These are phyloP conservation scores for Cantharis rufa DNA, from an alignment of 2,888 invertebrate genomes.

Conservation along the genomic window DNA sequence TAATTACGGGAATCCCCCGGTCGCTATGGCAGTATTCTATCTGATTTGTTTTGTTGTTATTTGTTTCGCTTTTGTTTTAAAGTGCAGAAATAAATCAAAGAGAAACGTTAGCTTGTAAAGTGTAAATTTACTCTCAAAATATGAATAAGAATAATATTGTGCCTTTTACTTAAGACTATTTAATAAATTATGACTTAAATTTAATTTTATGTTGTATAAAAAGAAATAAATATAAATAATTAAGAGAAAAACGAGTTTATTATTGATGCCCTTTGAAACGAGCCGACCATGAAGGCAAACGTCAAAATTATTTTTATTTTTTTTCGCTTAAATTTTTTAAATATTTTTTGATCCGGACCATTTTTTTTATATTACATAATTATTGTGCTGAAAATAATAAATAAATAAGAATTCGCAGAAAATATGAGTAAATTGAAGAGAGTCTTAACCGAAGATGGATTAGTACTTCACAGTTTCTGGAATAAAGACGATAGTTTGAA, in stretches of 20 bases:
- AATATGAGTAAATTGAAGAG: not conserved
- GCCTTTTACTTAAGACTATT: not conserved
- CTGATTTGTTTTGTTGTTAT: conserved; percentile 64
- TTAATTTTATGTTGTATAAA: not conserved
- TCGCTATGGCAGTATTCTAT: conserved; percentile 67
- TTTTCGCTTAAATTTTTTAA: not conserved
- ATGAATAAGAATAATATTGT: not conserved
- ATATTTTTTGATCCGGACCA: not conserved
- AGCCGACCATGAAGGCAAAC: not conserved
- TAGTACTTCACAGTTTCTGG: not conserved
- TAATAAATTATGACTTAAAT: not conserved
- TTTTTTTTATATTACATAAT: too few relatives aligned
- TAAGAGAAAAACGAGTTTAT: too few relatives aligned
- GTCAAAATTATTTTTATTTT: not conserved
- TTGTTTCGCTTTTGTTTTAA: conserved; percentile 65
- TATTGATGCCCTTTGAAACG: too few relatives aligned
- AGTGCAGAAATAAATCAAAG: conserved; percentile 57
- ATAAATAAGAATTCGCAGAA: not conserved
- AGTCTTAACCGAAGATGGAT: not conserved
- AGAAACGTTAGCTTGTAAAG: not conserved
- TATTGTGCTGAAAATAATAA: not conserved
- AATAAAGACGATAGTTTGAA: not conserved
- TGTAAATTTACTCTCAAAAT: not conserved
- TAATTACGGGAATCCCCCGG: conserved; percentile 59
- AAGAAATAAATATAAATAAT: not conserved